phyloP scores from a whole-genome alignment of 2,888 invertebrate species.

The Dorcus parallelipipedus region DNA sequence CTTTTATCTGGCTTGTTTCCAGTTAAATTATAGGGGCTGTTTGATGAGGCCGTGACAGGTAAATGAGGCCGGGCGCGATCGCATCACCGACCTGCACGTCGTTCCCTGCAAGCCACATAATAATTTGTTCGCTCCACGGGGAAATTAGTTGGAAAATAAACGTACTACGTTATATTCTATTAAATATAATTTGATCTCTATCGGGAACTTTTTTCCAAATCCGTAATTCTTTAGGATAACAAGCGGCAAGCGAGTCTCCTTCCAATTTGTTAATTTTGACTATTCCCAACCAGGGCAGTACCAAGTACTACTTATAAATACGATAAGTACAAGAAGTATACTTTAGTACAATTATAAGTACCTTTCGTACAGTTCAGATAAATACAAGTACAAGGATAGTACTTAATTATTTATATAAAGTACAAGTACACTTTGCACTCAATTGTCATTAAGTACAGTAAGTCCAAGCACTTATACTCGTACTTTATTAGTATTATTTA shows the following conservation, averaged over 20 bases:
- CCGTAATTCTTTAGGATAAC: neutral
- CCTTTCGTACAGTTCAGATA: too few species aligned
- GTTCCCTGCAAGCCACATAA: slow-evolving; percentile 24
- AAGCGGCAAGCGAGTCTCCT: neutral
- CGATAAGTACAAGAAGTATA: too few species aligned
- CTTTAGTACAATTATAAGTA: too few species aligned
- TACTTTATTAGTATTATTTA: too few species aligned
- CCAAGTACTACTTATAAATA: too few species aligned
- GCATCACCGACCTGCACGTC: slow-evolving; percentile 20
- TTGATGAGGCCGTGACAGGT: slow-evolving; percentile 47
- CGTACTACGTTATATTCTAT: slow-evolving; percentile 20
- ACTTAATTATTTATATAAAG: too few species aligned
- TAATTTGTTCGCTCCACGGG: slow-evolving; percentile 31
- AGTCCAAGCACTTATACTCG: too few species aligned
- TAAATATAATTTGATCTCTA: slow-evolving; percentile 30
- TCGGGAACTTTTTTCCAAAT: slow-evolving; percentile 17
- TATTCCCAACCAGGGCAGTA: neutral
- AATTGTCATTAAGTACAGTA: too few species aligned
- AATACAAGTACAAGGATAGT: too few species aligned
- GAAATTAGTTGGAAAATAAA: slow-evolving; percentile 31
- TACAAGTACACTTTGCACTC: too few species aligned
- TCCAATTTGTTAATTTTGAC: neutral
- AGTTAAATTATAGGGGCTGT: slow-evolving; percentile 46
- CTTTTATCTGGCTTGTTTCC: slow-evolving; percentile 40
- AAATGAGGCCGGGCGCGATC: slow-evolving; percentile 38